Evolutionary conservation across 2,888 invertebrate species (phyloP).

Genomic region (Pristionchus fissidentatus): DNA sequence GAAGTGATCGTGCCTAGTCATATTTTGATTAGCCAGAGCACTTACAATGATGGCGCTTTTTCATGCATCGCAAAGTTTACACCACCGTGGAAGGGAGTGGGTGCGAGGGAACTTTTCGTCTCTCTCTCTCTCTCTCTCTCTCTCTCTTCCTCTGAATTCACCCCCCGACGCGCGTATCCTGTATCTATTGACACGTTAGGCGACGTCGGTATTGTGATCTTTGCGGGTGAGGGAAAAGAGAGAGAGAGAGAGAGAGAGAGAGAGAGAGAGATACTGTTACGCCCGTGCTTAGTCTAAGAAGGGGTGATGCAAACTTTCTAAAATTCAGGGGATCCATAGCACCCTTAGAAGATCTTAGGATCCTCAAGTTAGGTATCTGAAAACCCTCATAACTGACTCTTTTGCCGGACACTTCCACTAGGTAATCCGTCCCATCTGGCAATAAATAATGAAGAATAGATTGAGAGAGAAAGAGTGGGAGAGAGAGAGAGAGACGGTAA

Average conservation of each 20-base stretch:
- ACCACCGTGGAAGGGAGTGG: too few relatives aligned
- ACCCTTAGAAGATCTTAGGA: neutral
- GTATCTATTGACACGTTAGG: conserved; percentile 40
- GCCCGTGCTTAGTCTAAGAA: neutral
- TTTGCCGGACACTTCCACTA: neutral
- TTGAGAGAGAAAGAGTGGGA: conserved; percentile 10
- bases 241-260: neutral
- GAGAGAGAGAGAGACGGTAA: neutral
- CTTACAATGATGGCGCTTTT: neutral
- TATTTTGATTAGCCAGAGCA: conserved; percentile 31
- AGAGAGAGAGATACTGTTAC: conserved; percentile 16
- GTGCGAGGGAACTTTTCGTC: neutral
- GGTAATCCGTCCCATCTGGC: neutral
- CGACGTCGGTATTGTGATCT: too few relatives aligned
- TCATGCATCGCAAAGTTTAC: conserved; percentile 6
- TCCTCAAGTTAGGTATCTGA: neutral
- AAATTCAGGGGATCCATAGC: neutral
- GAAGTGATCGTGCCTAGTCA: neutral
- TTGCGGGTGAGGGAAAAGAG: neutral
- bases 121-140: too few relatives aligned
- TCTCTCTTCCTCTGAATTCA: neutral
- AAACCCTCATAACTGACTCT: neutral
- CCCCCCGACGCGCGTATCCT: conserved; percentile 29
- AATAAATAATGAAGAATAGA: conserved; percentile 35
- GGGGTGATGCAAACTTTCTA: too few relatives aligned